Evolutionary conservation across 2,113 vertebrate genomes (phyloP).

Genomic region (Corythaeola cristata): DNA sequence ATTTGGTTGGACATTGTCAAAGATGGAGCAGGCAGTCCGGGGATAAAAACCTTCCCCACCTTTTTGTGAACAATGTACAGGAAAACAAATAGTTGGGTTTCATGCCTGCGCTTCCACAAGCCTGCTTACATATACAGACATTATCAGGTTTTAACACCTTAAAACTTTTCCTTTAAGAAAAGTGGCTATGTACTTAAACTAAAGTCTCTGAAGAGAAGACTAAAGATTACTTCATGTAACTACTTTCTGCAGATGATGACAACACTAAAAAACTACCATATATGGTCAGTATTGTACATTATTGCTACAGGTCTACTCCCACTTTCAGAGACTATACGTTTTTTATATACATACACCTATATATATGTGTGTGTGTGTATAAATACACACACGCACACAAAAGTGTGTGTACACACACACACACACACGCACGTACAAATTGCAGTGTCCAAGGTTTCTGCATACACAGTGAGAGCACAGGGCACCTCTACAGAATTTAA

Average conservation of each 20-base stretch:
- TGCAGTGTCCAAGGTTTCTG: not conserved
- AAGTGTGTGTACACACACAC: no score
- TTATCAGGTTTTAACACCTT: not conserved
- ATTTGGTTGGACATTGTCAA: conserved; percentile 81
- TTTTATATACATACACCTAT: not conserved
- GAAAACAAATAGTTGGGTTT: not conserved
- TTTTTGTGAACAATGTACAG: conserved; percentile 39
- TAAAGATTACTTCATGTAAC: not conserved
- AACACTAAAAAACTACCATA: not conserved
- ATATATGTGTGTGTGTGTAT: no score
- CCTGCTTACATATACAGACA: not conserved
- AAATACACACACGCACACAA: rapidly evolving
- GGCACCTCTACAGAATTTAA: not conserved
- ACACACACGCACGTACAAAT: not conserved
- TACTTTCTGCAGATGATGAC: not conserved
- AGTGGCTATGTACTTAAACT: not conserved
- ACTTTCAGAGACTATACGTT: not conserved
- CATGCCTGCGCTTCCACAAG: not conserved
- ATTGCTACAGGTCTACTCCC: not conserved
- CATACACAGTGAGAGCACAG: not conserved
- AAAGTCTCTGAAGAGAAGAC: not conserved
- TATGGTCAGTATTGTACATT: not conserved
- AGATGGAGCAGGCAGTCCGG: conserved; percentile 84
- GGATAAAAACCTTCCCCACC: conserved; percentile 96
- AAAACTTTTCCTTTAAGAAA: not conserved